Conservation (phyloP, 2,888 invertebrate species). For the Drosophila prostipennis region DNA sequence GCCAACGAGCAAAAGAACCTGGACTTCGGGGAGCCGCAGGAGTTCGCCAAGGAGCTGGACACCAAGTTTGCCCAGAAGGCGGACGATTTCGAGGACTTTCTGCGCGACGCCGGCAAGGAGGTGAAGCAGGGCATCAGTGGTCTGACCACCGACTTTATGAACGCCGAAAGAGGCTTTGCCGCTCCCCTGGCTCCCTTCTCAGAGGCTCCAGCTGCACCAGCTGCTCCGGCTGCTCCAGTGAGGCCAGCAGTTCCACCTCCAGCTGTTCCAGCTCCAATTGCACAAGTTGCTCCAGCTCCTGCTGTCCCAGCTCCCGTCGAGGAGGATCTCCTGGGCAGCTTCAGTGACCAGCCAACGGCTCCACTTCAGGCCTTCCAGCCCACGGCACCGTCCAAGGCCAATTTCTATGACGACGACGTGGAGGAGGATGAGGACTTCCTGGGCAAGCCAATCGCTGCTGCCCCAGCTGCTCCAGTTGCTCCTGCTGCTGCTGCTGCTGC, state of each 20-base stretch:
- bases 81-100: constrained; percentile 77
- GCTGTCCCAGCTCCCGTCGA: constrained; percentile 20
- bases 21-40: constrained; percentile 79
- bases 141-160: constrained; percentile 81
- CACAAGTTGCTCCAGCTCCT: constrained; percentile 6
- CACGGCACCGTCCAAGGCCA: constrained; percentile 49
- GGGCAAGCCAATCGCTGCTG: constrained; percentile 29
- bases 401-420: constrained; percentile 53
- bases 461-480: constrained; percentile 19
- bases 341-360: constrained; percentile 50
- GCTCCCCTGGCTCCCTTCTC: constrained; percentile 17
- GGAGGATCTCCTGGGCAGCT: constrained; percentile 63
- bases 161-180: constrained; percentile 73
- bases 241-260: constrained; percentile 4
- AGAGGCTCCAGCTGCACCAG: constrained; percentile 16
- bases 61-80: constrained; percentile 79
- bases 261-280: constrained; percentile 6
- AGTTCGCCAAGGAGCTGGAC: constrained; percentile 81
- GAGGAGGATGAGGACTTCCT: constrained; percentile 54
- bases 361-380: constrained; percentile 66
- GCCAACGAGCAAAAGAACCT: constrained; percentile 81
- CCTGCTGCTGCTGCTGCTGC: constrained; percentile 20
- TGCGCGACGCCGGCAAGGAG: constrained; percentile 60
- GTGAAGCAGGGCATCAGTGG: constrained; percentile 72
- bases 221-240: constrained; percentile 11